A percentile compares a stretch with the other conserved stretches of the same genome.
These are phyloP conservation scores for Zaprionus ornatus DNA, from an alignment of 1,140 invertebrate species.

Conservation along the genomic window DNA sequence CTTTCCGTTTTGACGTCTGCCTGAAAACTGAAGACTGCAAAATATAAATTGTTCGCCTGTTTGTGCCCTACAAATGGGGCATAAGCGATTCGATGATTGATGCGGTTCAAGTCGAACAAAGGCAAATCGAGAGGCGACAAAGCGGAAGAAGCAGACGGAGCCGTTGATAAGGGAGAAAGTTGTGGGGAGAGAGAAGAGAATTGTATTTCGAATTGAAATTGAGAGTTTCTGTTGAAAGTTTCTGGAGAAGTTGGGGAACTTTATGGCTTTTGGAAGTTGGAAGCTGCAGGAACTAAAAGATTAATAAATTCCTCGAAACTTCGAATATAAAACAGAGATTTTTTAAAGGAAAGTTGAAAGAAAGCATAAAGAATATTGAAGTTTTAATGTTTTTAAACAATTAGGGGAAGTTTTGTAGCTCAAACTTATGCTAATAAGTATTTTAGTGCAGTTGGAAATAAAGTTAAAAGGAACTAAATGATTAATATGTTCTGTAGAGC, in stretches of 20 bases:
- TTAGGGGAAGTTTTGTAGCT: neutral
- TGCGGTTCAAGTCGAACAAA: neutral
- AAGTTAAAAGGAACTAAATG: neutral
- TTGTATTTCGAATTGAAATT: neutral
- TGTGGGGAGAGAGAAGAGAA: neutral
- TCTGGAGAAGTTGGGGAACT: neutral
- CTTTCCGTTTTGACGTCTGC: constrained; percentile 65
- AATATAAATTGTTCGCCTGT: constrained; percentile 38
- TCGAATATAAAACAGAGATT: neutral
- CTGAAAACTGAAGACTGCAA: constrained; percentile 18
- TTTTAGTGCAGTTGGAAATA: too few relatives aligned
- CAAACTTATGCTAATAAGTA: too few relatives aligned
- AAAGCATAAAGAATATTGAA: neutral
- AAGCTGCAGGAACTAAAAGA: neutral
- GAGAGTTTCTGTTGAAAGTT: neutral
- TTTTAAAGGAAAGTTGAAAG: neutral
- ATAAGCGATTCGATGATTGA: constrained; percentile 7
- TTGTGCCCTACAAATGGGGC: constrained; percentile 4
- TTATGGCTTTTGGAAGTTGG: neutral
- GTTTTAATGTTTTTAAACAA: neutral
- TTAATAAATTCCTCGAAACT: neutral
- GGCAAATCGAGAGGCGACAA: neutral
- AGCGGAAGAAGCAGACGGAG: neutral
- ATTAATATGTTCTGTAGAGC: too few relatives aligned
- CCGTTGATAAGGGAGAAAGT: neutral